phyloP scores from a whole-genome alignment of 2,113 vertebrate genomes.

The Chionodraco myersi region DNA sequence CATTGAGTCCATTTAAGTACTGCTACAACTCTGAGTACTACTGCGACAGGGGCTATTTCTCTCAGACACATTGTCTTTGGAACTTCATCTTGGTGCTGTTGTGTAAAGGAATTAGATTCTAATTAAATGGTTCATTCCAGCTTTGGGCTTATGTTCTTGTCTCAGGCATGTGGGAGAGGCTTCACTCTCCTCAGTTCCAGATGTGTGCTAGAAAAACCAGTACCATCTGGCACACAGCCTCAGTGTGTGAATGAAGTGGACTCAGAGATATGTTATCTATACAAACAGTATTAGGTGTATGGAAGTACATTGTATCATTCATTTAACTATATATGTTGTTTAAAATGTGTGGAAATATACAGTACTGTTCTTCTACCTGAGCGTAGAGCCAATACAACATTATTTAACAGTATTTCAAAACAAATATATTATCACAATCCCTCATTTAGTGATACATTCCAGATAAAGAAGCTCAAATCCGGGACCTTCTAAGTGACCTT shows the following conservation, averaged over 20 bases:
- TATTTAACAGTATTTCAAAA: neutral
- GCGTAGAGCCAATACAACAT: neutral
- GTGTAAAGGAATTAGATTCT: conserved; percentile 8
- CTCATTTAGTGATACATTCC: neutral
- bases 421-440: neutral
- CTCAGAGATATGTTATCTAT: neutral
- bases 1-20: neutral
- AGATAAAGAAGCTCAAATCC: conserved; percentile 22
- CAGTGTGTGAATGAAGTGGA: conserved; percentile 11
- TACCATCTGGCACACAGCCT: conserved; percentile 19
- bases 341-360: neutral
- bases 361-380: neutral
- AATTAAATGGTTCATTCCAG: conserved; percentile 11
- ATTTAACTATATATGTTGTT: no score
- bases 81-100: neutral
- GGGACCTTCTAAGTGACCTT: conserved; percentile 8
- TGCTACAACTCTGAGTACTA: no score
- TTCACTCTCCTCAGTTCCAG: conserved; percentile 16
- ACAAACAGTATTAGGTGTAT: neutral
- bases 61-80: neutral
- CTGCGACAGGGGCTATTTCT: neutral
- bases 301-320: neutral
- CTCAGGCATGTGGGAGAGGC: neutral
- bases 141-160: conserved; percentile 5
- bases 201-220: conserved; percentile 28